Conservation (phyloP, 2,797 vertebrate species). For the Neostethus bicornis region DNA sequence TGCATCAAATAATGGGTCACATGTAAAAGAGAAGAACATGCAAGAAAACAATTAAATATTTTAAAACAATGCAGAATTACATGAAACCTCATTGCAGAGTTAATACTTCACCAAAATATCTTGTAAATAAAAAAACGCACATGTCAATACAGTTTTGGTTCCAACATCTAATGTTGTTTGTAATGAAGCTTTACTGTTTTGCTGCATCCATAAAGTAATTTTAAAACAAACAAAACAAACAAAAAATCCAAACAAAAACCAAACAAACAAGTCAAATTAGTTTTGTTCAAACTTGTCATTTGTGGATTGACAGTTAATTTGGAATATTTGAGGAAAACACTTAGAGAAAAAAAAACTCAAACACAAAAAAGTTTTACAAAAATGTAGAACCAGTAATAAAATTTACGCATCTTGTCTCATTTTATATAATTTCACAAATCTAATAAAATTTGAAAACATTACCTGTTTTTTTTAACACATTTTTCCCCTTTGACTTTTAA, state of each 20-base stretch:
- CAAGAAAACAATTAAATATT: constrained; percentile 1
- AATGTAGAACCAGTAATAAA: constrained; percentile 23
- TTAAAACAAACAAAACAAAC: too few species aligned
- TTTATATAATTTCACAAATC: constrained; percentile 74
- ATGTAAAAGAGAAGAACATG: neutral
- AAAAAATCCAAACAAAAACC: too few species aligned
- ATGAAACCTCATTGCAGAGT: constrained; percentile 42
- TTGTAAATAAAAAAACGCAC: constrained; percentile 5
- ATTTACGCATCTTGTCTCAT: constrained; percentile 29
- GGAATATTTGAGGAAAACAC: too few species aligned
- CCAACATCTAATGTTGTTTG: constrained; percentile 25
- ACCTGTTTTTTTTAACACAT: constrained; percentile 2
- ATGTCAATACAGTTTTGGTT: constrained; percentile 55
- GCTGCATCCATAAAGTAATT: neutral
- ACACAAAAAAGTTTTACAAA: constrained; percentile 38
- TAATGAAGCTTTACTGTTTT: constrained; percentile 14
- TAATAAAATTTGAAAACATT: constrained; percentile 34
- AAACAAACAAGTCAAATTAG: neutral
- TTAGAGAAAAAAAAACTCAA: constrained; percentile 2
- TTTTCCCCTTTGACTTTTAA: too few species aligned
- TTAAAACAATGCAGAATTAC: constrained; percentile 26
- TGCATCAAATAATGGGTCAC: neutral
- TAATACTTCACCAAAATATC: constrained; percentile 67
- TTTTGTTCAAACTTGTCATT: neutral
- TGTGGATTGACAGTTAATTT: neutral